Evolutionary conservation across 2,888 invertebrate species (phyloP).

Genomic region (Drosophila lutescens): DNA sequence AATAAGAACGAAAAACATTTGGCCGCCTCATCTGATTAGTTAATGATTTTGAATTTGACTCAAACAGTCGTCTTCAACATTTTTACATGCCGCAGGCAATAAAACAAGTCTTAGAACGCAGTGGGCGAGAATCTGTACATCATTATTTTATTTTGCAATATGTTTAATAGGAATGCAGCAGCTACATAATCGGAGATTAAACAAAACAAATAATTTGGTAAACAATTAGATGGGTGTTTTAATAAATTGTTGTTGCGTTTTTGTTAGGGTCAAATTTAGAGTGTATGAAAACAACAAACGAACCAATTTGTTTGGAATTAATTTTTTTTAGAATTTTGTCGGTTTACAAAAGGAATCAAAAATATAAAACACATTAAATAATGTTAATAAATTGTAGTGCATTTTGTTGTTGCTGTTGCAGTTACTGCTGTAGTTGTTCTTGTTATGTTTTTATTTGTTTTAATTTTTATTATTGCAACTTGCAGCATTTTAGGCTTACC

Average conservation of each 20-base stretch:
- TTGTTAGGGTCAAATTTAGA: conserved; percentile 24
- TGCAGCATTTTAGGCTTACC: conserved; percentile 85
- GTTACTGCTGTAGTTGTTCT: conserved; percentile 58
- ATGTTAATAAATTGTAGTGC: conserved; percentile 57
- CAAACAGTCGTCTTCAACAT: conserved; percentile 28
- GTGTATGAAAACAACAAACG: conserved; percentile 35
- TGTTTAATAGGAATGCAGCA: conserved; percentile 37
- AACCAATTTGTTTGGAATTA: conserved; percentile 35
- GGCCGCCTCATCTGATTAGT: conserved; percentile 14
- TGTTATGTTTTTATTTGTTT: conserved; percentile 46
- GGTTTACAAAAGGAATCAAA: conserved; percentile 26
- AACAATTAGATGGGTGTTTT: conserved; percentile 23
- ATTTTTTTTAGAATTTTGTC: conserved; percentile 30
- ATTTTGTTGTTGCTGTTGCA: conserved; percentile 49
- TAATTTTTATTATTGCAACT: conserved; percentile 51
- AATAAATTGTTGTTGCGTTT: conserved; percentile 20
- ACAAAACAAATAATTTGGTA: conserved; percentile 36
- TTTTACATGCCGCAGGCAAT: conserved; percentile 72
- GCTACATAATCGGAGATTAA: conserved; percentile 34
- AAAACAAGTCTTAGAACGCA: conserved; percentile 63
- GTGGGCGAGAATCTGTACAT: conserved; percentile 48
- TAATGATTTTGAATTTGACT: conserved; percentile 18
- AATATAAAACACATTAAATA: conserved; percentile 31
- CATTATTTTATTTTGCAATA: conserved; percentile 18
- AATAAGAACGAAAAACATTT: conserved; percentile 35